A percentile compares a stretch with the other conserved stretches of the same genome.
Conservation (phyloP, 1,140 invertebrate species). For the Cepaea nemoralis region DNA sequence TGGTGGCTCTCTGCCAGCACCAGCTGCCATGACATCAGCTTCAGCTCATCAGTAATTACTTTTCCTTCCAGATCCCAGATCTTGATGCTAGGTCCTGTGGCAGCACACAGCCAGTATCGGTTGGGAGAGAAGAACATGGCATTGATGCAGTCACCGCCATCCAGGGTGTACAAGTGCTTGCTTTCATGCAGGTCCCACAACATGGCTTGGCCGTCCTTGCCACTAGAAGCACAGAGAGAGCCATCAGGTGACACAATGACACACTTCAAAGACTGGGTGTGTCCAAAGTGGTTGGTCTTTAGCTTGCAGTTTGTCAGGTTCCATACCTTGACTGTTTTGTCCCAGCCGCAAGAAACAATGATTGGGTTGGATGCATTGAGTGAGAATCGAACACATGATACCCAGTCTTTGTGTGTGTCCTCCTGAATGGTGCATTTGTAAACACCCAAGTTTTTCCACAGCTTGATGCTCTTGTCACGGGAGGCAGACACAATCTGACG, state of each 20-base stretch:
- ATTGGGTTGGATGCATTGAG: constrained; percentile 73
- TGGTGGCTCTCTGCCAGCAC: constrained; percentile 82
- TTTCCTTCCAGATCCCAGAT: constrained; percentile 99
- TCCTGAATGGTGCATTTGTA: constrained; percentile 99
- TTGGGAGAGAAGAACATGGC: constrained; percentile 99
- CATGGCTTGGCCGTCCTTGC: constrained; percentile 98
- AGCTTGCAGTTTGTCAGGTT: constrained; percentile 98
- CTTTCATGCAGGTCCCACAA: constrained; percentile 99
- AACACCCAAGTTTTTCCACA: constrained; percentile 99
- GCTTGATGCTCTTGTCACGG: constrained; percentile 97
- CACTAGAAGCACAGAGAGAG: constrained; percentile 98
- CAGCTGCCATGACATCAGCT: constrained; percentile 85
- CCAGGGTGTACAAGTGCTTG: constrained; percentile 98
- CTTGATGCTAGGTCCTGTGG: constrained; percentile 98
- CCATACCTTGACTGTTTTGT: constrained; percentile 98
- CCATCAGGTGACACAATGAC: constrained; percentile 99
- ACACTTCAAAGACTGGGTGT: constrained; percentile 96
- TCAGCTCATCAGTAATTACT: constrained; percentile 98
- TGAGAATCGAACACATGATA: constrained; percentile 95
- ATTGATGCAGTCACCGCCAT: constrained; percentile 98
- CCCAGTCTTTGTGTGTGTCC: constrained; percentile 98
- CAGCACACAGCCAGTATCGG: constrained; percentile 99
- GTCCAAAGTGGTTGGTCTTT: constrained; percentile 98
- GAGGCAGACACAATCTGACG: constrained; percentile 99
- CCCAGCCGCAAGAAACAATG: constrained; percentile 99